Evolutionary conservation across 2,797 vertebrate species (phyloP), one percentile per base, ranked within the genome.

Genomic region (Pantherophis alleghaniensis): DNA sequence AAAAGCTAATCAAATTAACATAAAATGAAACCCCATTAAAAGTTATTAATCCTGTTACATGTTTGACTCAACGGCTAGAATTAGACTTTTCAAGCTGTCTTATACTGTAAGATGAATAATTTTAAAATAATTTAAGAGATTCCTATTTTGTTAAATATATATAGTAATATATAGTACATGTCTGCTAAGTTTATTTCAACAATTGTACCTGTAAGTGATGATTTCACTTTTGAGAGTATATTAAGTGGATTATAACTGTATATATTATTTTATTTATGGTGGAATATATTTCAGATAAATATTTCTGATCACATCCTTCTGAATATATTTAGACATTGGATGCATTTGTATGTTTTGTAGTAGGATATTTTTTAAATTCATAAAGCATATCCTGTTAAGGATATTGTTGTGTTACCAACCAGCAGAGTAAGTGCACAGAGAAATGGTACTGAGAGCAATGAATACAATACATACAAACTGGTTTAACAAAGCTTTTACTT

Each of bases 61-160:
- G 2, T 96, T 93, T 94, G 95, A 95, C 95, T 96, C 96, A 95
- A 12, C 91, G 91, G 86, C 95, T 94, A 96, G 95, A 97, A 95
- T 93, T 95, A 95, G 93, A 79, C 92, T 95, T 96, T 96, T 96
- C 87, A 91, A 93, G 26, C 57, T 95, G 51, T 83, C 55, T 91
- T 16, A 91, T 83, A 94, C 92, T 93, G 95, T 94, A 96, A 95
- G n/a, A 37, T 7, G 59, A 61, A 61, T 61, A 61, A 24, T n/a
- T n/a, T 66, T 5, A 66, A 59, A 90, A 61, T 24, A 61, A 24
- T 66, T n/a, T 66, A n/a, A 66, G 42, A 90, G 92, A 59, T 93
- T 91, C 94, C 95, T 47, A 61, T 90, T 86, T 94, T 0, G 90
- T 92, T 0, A 0, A 94, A 93, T 95, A 91, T 56, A 92, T 94